Conservation (phyloP, 2,113 vertebrate species). For the Gallinago paraguaiae region DNA sequence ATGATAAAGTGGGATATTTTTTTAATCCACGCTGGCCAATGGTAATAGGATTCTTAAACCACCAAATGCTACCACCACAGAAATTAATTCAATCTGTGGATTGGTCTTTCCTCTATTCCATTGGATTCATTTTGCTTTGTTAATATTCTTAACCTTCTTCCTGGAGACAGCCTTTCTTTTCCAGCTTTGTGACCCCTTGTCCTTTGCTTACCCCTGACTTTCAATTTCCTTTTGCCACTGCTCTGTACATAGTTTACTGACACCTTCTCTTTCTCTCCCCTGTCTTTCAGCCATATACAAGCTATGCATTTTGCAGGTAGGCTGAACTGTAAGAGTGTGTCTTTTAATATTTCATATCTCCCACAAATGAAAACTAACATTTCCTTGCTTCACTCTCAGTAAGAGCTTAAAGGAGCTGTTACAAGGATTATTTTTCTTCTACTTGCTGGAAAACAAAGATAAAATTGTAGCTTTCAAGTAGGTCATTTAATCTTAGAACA, state of each 20-base stretch:
- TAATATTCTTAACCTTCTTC: background rate
- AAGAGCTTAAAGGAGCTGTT: slow-evolving; percentile 42
- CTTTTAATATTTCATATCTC: background rate
- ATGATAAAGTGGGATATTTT: no score
- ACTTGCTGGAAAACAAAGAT: slow-evolving; percentile 71
- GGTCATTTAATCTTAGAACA: slow-evolving; percentile 67
- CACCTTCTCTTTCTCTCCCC: background rate
- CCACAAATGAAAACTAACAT: background rate
- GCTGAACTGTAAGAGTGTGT: background rate
- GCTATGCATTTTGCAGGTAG: background rate
- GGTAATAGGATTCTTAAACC: background rate
- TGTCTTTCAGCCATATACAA: background rate
- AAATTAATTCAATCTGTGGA: background rate
- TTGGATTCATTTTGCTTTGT: background rate
- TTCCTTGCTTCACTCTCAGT: background rate
- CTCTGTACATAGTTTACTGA: background rate
- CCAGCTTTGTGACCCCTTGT: background rate
- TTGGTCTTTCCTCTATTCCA: background rate
- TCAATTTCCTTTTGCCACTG: background rate
- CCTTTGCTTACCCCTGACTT: background rate
- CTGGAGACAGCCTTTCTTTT: background rate
- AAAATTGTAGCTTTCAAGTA: slow-evolving; percentile 73
- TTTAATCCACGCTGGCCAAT: background rate
- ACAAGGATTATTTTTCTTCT: slow-evolving; percentile 45
- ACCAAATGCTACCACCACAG: background rate